These are phyloP conservation scores for Epirrhoe tristata DNA, from an alignment of 2,888 invertebrate genomes.

Conservation along the genomic window DNA sequence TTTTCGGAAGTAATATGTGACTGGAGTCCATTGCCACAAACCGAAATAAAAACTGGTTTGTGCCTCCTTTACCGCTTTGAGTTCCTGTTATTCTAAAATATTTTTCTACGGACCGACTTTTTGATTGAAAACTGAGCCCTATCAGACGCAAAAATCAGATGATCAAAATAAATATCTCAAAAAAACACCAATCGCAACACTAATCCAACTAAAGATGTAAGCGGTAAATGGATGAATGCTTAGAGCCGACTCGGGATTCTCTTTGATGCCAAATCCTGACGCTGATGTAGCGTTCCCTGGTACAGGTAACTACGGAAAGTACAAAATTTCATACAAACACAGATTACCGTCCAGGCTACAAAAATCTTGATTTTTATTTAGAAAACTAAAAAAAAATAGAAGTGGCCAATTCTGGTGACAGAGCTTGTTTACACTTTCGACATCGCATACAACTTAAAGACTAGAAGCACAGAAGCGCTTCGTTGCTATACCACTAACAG, in stretches of 20 bases:
- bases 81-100: no score
- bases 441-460: no score
- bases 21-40: no score
- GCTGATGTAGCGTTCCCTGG: constrained; percentile 41
- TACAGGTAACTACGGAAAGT: neutral
- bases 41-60: no score
- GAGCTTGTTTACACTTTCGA: no score
- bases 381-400: neutral
- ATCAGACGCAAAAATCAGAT: neutral
- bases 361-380: neutral
- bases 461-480: no score
- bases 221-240: constrained; percentile 53
- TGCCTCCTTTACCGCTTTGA: no score
- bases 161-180: neutral
- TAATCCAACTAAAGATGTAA: constrained; percentile 43
- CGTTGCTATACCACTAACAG: no score
- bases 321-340: neutral
- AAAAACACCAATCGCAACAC: constrained; percentile 6
- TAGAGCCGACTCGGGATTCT: constrained; percentile 45
- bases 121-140: no score
- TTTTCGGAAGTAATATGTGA: no score
- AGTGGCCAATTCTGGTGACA: no score
- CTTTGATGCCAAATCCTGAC: constrained; percentile 47
- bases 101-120: no score
- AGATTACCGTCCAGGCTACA: neutral